Base-by-base conservation (phyloP, 2,888 invertebrate genomes). In the Synanthedon formicaeformis region DNA sequence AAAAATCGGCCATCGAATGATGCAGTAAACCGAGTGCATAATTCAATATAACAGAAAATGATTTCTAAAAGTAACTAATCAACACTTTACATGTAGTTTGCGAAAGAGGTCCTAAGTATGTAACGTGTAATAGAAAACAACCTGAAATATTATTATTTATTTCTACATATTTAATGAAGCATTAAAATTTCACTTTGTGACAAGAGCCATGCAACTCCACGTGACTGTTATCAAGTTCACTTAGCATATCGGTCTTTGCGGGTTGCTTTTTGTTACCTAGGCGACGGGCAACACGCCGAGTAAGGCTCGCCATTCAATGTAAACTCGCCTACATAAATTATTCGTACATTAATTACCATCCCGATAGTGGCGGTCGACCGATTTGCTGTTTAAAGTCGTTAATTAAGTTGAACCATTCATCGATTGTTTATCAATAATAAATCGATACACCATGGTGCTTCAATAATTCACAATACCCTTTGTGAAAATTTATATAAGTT, bases 181-280 rank as follows among this genome's bases (percentile, higher is more conserved):
- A 14, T 49, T 12, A 45, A 45, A 45, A 45, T 45, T 45, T 16
- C 49, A 23, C 14, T 16, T 13, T 49, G 16, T 16, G 6, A 45
- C 45, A 8, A 45, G 14, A 45, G 49, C 51, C 71, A 69, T 71
- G 75, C 70, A 66, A 70, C 53, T 55, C 65, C 64, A 75, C 79
- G 78, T 78, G 81, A 73, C 73, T 66, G 75, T 75, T 85, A 85
- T 86, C 85, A 81, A 69, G 73, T 73, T 72, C 78, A 80, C 84
- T 86, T 85, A 85, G 84, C 85, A 85, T 84, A 86, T 85, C 83
- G 75, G 67, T 60, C 59, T 67, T 61, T 60, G 67, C 63, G 64
- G 66, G 13, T 69, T 56, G 73, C 72, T 83, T 83, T 83, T 85
- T 81, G 78, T 76, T 67, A 61, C 72, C 73, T 69, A 72, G 71